Conservation (phyloP, 2,888 invertebrate species). For the Seira sanloemensis region DNA sequence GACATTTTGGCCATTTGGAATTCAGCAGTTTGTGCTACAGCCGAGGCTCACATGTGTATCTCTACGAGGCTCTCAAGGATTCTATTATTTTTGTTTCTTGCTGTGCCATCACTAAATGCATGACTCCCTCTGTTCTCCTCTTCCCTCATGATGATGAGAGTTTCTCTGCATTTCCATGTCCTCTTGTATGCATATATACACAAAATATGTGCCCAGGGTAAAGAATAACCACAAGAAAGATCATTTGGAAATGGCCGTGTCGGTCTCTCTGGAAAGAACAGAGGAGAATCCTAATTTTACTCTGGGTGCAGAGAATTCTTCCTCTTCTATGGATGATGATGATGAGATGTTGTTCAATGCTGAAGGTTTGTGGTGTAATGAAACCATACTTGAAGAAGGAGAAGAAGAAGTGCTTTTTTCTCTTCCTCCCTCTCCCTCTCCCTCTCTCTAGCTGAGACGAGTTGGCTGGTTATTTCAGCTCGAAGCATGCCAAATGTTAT, state of each 20-base stretch:
- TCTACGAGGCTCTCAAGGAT: background rate
- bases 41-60: background rate
- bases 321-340: background rate
- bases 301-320: background rate
- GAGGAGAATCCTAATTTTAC: background rate
- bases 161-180: constrained; percentile 29
- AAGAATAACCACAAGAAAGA: background rate
- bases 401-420: constrained; percentile 23
- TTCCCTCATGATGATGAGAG: background rate
- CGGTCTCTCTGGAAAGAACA: background rate
- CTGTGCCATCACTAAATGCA: too few species aligned
- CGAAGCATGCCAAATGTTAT: constrained; percentile 11
- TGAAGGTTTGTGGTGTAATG: constrained; percentile 18
- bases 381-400: constrained; percentile 30
- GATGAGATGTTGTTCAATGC: background rate
- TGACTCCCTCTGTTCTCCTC: too few species aligned
- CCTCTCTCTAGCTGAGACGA: background rate
- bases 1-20: constrained; percentile 55
- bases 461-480: background rate
- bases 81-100: too few species aligned
- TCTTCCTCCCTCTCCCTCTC: constrained; percentile 21
- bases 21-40: constrained; percentile 35
- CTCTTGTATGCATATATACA: background rate
- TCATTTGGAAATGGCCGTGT: background rate
- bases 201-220: too few species aligned